Evolutionary conservation across 1,140 invertebrate species (phyloP).

Genomic region (Drosophila quadrilineata): DNA sequence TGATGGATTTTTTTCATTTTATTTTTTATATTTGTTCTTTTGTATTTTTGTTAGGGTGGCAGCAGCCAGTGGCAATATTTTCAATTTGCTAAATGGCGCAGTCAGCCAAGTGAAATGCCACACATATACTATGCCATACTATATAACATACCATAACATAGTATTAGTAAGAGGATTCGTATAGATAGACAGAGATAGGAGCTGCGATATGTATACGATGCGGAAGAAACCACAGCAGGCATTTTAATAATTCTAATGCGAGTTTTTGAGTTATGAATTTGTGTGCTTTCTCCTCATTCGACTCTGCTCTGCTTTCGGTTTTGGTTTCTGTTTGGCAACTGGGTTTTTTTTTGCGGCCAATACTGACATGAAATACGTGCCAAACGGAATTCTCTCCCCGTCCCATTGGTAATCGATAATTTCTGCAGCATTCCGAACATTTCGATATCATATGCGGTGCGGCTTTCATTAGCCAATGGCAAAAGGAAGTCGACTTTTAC

Average conservation of each 20-base stretch:
- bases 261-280: conserved; percentile 53
- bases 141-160: too few species aligned
- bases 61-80: conserved; percentile 63
- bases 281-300: not conserved
- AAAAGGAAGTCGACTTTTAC: conserved; percentile 46
- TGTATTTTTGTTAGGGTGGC: conserved; percentile 18
- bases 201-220: conserved; percentile 37
- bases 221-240: conserved; percentile 67
- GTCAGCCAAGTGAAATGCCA: conserved; percentile 66
- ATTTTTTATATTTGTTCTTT: conserved; percentile 53
- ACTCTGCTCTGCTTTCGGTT: not conserved
- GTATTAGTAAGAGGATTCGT: conserved; percentile 16
- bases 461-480: conserved; percentile 37
- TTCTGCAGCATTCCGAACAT: conserved; percentile 20
- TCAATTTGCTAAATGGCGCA: conserved; percentile 75
- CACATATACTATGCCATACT: too few species aligned
- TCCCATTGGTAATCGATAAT: conserved; percentile 54
- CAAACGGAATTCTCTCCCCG: not conserved
- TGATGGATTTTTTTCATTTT: conserved; percentile 46
- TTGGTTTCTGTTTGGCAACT: not conserved
- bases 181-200: not conserved
- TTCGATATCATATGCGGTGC: conserved; percentile 29
- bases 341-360: conserved; percentile 1
- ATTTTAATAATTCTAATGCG: conserved; percentile 77
- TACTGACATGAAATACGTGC: conserved; percentile 30